Evolutionary conservation across 2,888 invertebrate species (phyloP).

Genomic region (Plusia festucae): DNA sequence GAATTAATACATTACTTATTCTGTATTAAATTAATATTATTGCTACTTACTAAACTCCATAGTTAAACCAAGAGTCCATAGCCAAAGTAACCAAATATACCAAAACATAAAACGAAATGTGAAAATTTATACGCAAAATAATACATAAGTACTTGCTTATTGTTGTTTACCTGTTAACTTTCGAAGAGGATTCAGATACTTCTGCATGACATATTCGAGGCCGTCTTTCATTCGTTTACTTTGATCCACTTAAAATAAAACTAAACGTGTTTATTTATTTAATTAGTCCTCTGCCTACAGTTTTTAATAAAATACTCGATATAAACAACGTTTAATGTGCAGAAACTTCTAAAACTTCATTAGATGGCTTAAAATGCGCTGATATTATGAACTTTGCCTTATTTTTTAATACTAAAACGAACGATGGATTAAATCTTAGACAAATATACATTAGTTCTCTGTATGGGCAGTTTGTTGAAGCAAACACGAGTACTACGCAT

Average conservation of each 20-base stretch:
- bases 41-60: too few species aligned
- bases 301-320: not conserved
- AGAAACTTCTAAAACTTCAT: too few species aligned
- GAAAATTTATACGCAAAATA: not conserved
- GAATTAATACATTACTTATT: too few species aligned
- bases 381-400: too few species aligned
- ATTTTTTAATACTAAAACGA: too few species aligned
- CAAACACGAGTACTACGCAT: constrained; percentile 19
- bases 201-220: constrained; percentile 55
- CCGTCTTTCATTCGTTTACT: constrained; percentile 35
- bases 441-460: constrained; percentile 41
- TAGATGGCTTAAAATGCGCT: too few species aligned
- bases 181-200: constrained; percentile 61
- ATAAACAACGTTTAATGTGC: too few species aligned
- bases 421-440: constrained; percentile 57
- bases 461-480: constrained; percentile 28
- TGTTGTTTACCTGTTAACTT: constrained; percentile 60
- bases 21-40: too few species aligned
- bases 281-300: not conserved
- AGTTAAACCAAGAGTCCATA: too few species aligned
- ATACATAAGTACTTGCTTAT: not conserved
- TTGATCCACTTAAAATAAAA: constrained; percentile 35
- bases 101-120: too few species aligned
- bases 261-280: not conserved
- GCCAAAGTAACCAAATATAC: too few species aligned